These are phyloP conservation scores for Hippocampus guttulatus DNA, from an alignment of 2,113 vertebrate genomes.

Conservation along the genomic window DNA sequence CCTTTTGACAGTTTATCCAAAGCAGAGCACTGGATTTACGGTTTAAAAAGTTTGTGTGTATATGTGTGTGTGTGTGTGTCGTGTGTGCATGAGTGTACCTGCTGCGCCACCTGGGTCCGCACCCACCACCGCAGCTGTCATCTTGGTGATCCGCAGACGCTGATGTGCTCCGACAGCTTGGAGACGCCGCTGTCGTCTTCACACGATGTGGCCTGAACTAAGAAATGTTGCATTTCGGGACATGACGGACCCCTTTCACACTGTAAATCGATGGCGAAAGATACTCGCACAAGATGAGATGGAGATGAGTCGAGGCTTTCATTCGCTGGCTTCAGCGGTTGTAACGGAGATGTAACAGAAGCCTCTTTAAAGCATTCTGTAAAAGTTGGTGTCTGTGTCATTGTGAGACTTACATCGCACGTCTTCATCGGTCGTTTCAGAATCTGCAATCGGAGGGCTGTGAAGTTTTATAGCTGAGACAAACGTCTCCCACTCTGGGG, in stretches of 20 bases:
- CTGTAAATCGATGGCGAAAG: not conserved
- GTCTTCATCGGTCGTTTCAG: not conserved
- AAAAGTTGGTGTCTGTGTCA: not conserved
- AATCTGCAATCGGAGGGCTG: too few relatives aligned
- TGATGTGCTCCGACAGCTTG: conserved; percentile 29
- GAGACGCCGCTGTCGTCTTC: not conserved
- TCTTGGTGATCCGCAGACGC: conserved; percentile 51
- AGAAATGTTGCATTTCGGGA: not conserved
- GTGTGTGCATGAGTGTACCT: conserved; percentile 20
- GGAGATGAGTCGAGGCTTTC: not conserved
- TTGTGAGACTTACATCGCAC: not conserved
- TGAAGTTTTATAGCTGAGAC: too few relatives aligned
- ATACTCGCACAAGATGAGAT: not conserved
- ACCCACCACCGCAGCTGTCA: conserved; percentile 18
- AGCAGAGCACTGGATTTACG: too few relatives aligned
- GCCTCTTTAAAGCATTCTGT: not conserved
- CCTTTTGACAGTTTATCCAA: too few relatives aligned
- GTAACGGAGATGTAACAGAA: not conserved
- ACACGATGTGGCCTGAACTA: not conserved
- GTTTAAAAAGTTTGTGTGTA: not conserved
- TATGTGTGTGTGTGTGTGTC: conserved; percentile 11
- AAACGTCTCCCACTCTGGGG: too few relatives aligned
- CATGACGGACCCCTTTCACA: not conserved
- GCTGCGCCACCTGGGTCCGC: conserved; percentile 49
- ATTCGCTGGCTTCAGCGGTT: not conserved